Percentiles rank a stretch among this genome's conserved stretches.
phyloP scores from a whole-genome alignment of 1,140 invertebrate species.

The Drosophila subpulchrella region DNA sequence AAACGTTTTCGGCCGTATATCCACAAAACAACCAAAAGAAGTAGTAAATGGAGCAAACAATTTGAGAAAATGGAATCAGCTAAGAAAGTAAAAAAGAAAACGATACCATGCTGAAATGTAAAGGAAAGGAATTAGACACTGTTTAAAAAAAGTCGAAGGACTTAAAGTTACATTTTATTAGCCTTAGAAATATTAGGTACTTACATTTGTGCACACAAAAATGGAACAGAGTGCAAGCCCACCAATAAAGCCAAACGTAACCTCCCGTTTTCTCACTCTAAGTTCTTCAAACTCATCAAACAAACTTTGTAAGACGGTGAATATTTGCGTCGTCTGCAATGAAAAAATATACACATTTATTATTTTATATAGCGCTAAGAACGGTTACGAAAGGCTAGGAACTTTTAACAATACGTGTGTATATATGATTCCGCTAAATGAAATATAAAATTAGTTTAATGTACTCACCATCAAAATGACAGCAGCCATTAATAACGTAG shows the following conservation, averaged over 20 bases:
- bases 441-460: too few species aligned
- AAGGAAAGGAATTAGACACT: not conserved
- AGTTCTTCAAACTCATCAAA: conserved; percentile 72
- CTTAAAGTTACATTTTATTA: too few species aligned
- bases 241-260: conserved; percentile 55
- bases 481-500: conserved; percentile 52
- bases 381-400: too few species aligned
- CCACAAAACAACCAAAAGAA: conserved; percentile 90
- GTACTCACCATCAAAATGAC: conserved; percentile 55
- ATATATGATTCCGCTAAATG: too few species aligned
- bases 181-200: not conserved
- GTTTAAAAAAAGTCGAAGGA: too few species aligned
- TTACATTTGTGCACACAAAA: conserved; percentile 63
- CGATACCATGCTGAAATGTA: conserved; percentile 51
- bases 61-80: conserved; percentile 88
- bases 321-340: conserved; percentile 59
- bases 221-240: conserved; percentile 40
- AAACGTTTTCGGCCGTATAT: conserved; percentile 91
- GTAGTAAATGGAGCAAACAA: conserved; percentile 89
- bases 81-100: conserved; percentile 39
- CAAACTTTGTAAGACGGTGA: conserved; percentile 53
- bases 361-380: too few species aligned
- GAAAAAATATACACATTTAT: not conserved
- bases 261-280: conserved; percentile 38
- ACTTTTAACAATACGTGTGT: too few species aligned